Percentiles rank a stretch among this genome's conserved stretches.
These are phyloP conservation scores for Hemichromis elongatus DNA, from an alignment of 2,113 vertebrate species.

Conservation along the genomic window DNA sequence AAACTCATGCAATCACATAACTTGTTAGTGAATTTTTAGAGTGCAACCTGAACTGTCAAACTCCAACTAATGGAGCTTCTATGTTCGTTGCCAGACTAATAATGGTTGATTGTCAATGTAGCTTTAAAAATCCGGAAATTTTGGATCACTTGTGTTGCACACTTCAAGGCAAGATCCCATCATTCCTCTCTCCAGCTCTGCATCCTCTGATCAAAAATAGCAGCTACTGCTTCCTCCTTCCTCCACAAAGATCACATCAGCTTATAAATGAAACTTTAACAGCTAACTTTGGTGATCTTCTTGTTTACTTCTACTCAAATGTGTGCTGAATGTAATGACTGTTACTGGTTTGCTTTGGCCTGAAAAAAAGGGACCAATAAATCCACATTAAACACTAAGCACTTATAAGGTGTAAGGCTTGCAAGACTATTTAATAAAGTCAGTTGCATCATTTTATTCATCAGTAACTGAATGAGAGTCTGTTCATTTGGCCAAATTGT, in stretches of 20 bases:
- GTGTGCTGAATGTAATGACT: neutral
- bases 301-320: neutral
- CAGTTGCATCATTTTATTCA: neutral
- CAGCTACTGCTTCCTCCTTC: neutral
- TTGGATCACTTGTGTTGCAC: neutral
- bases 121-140: neutral
- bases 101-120: neutral
- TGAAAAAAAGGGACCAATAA: neutral
- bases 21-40: neutral
- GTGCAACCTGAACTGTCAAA: neutral
- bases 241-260: neutral
- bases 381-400: neutral
- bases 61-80: neutral
- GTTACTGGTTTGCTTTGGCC: neutral
- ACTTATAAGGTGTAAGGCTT: neutral
- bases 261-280: neutral
- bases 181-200: neutral
- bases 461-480: neutral
- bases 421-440: neutral
- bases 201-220: neutral
- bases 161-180: rapidly evolving
- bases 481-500: neutral
- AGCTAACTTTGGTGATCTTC: neutral
- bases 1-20: neutral
- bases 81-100: neutral